Base-by-base conservation (phyloP, 1,140 invertebrate genomes). In the Scaptodrosophila lebanonensis region DNA sequence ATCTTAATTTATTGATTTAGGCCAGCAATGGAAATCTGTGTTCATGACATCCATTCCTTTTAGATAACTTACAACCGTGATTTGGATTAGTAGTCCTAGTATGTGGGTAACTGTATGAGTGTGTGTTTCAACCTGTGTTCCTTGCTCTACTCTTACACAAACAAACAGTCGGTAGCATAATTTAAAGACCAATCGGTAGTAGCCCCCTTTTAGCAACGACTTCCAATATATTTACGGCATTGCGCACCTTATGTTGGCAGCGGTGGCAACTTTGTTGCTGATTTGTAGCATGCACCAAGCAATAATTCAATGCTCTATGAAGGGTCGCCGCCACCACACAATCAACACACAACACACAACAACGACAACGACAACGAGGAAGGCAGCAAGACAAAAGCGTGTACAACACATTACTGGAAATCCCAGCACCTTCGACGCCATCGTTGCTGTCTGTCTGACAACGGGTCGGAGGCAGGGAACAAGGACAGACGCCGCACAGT, bases 271-370 rank as follows among this genome's bases (percentile, higher is more conserved):
- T 66, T 70, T 77, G 71, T 61, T 39, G 54, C 63, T 77, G 73
- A 77, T 77, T 77, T 77, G 73, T 82, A 52, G 73, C 73, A 73
- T 77, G 75, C 73, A 66, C 59, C 65, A 68, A 54, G 73, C 73
- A 77, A 77, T 77, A 77, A 73, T 82, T 77, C 73, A 77, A 79
- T 77, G 75, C 54, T 40, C 38, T 59, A 59, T 67, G 62, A 62
- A 59, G 33, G 61, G 32, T 27, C 15, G 40, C 29, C 2, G 30
- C 22, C 22, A 25, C 3, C 8, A 3, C 3, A 25, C 3, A 8
- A 3, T 25, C 22, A 25, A 8, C 22, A 25, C n/a, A n/a, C n/a
- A n/a, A 44, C n/a, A 12, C 30, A 32, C 13, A n/a, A 36, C 8
- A 27, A 8, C 22, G n/a, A 11, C 1, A 15, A 16, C 22, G 33